These are phyloP conservation scores for Capreolus pygargus DNA, from an alignment of 2,113 vertebrate species.

Conservation along the genomic window DNA sequence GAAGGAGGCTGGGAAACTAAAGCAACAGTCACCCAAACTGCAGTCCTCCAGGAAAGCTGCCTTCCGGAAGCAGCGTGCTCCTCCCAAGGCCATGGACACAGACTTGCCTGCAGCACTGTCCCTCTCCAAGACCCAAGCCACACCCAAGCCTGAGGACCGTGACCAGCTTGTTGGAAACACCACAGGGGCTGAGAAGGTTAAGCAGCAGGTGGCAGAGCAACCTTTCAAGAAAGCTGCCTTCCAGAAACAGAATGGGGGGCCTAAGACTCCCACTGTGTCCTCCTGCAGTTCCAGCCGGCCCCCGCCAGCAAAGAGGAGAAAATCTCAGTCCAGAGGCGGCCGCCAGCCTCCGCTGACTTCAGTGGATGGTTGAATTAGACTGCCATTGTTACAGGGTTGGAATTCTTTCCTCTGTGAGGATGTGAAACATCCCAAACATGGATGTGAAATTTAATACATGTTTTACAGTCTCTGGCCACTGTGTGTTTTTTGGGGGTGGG, in stretches of 20 bases:
- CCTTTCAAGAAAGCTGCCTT: conserved; percentile 15
- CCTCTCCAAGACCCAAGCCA: not conserved
- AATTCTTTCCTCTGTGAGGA: not conserved
- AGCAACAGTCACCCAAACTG: not conserved
- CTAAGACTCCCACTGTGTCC: not conserved
- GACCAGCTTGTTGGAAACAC: not conserved
- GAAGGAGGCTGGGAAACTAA: not conserved
- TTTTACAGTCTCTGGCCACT: not conserved
- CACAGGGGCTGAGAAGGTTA: not conserved
- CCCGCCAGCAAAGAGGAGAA: conserved; percentile 71
- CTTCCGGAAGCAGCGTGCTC: not conserved
- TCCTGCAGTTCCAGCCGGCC: not conserved
- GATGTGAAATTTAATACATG: conserved; percentile 47
- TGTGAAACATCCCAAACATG: not conserved
- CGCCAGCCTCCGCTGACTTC: not conserved
- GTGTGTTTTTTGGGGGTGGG: conserved; percentile 26
- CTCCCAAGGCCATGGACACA: not conserved
- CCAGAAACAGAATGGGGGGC: conserved; percentile 21
- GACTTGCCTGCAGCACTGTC: not conserved
- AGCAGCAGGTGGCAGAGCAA: not conserved
- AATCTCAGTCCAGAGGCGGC: not conserved
- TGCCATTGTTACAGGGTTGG: not conserved
- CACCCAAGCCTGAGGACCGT: not conserved
- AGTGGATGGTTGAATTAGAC: not conserved
- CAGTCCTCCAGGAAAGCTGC: not conserved